phyloP scores from a whole-genome alignment of 2,113 vertebrate species.

The Mesocricetus auratus region DNA sequence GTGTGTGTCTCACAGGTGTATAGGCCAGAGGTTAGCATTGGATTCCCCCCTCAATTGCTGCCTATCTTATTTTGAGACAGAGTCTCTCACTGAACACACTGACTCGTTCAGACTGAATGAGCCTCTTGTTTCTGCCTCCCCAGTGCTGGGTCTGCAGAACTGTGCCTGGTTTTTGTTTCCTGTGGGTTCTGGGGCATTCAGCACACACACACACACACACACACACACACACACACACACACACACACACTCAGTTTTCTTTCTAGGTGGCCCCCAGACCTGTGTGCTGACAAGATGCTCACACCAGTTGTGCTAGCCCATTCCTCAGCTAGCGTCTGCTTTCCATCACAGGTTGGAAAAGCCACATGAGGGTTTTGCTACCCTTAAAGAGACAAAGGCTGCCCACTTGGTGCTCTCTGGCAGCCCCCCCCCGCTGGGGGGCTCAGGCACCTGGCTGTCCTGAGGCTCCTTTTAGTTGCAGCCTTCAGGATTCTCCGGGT shows the following conservation, averaged over 20 bases:
- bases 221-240: too few relatives aligned
- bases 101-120: not conserved
- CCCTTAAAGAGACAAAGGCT: not conserved
- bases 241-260: too few relatives aligned
- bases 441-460: not conserved
- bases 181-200: not conserved
- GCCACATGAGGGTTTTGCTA: not conserved
- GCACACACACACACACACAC: too few relatives aligned
- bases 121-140: not conserved
- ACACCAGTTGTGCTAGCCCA: not conserved
- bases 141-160: not conserved
- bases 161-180: not conserved
- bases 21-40: not conserved
- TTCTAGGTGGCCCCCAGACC: too few relatives aligned
- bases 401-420: not conserved
- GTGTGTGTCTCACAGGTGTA: not conserved
- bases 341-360: not conserved
- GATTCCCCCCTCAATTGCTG: not conserved
- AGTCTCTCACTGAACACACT: not conserved
- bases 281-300: not conserved
- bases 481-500: not conserved
- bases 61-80: not conserved
- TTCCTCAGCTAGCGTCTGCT: not conserved
- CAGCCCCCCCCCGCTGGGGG: rapidly evolving
- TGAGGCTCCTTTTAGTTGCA: not conserved